Percentiles rank a stretch among this genome's conserved stretches.
phyloP scores from a whole-genome alignment of 2,888 invertebrate species.

The Ochropleura plecta region DNA sequence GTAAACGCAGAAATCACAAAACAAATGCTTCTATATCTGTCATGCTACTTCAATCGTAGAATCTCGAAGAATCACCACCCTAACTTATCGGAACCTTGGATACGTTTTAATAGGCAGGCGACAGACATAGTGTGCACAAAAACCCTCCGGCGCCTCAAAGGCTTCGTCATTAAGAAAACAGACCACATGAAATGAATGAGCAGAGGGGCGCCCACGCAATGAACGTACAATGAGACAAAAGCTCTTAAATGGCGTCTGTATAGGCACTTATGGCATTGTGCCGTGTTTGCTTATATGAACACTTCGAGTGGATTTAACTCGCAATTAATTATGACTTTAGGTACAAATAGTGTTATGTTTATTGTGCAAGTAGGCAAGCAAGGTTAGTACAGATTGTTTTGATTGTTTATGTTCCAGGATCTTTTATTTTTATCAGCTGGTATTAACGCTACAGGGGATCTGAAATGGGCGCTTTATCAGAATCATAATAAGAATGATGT shows the following conservation, averaged over 20 bases:
- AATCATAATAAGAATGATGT: too few species aligned
- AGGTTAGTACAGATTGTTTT: constrained; percentile 8
- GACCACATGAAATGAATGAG: constrained; percentile 84
- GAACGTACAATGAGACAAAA: constrained; percentile 81
- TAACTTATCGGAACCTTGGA: constrained; percentile 49
- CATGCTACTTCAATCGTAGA: background rate
- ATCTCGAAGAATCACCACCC: constrained; percentile 24
- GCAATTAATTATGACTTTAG: constrained; percentile 60
- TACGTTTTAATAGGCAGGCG: constrained; percentile 61
- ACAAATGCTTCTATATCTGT: background rate
- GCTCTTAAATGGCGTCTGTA: constrained; percentile 77
- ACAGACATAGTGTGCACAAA: constrained; percentile 69
- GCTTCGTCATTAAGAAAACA: constrained; percentile 84
- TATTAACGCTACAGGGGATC: background rate
- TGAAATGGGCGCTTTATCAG: too few species aligned
- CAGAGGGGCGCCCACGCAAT: constrained; percentile 85
- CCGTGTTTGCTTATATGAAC: constrained; percentile 60
- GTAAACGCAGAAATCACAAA: background rate
- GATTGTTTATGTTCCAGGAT: background rate
- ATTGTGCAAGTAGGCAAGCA: constrained; percentile 5
- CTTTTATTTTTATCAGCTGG: background rate
- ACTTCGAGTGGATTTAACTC: constrained; percentile 61
- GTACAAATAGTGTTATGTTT: constrained; percentile 35
- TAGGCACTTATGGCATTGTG: constrained; percentile 73
- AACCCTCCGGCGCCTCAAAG: constrained; percentile 77